These are phyloP conservation scores for Netelia melanura DNA, from an alignment of 2,888 invertebrate species.

Conservation along the genomic window DNA sequence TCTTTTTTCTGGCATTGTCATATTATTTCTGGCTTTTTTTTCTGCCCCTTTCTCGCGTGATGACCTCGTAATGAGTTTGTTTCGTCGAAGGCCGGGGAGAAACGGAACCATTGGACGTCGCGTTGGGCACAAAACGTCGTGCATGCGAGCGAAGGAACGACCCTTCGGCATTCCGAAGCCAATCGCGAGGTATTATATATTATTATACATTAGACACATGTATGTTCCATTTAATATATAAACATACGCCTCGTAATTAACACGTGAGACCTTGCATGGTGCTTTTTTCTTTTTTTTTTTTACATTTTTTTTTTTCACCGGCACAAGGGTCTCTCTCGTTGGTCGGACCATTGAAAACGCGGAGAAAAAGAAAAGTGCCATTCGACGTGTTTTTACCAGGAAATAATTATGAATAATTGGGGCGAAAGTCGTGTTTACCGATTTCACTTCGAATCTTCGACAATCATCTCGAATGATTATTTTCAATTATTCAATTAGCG, in stretches of 20 bases:
- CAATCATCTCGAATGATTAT: background rate
- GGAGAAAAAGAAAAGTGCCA: too few relatives aligned
- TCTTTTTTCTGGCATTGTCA: background rate
- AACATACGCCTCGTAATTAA: slow-evolving; percentile 46
- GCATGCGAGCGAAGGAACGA: background rate
- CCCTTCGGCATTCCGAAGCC: slow-evolving; percentile 40
- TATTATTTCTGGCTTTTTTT: slow-evolving; percentile 9
- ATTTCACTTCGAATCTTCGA: background rate
- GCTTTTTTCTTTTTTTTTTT: too few relatives aligned
- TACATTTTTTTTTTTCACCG: too few relatives aligned
- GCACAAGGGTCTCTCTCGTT: too few relatives aligned
- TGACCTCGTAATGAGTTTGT: slow-evolving; percentile 61
- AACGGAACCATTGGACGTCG: background rate
- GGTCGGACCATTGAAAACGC: too few relatives aligned
- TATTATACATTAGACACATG: slow-evolving; percentile 7
- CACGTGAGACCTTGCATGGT: slow-evolving; percentile 17
- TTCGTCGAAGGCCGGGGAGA: slow-evolving; percentile 40
- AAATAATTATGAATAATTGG: background rate
- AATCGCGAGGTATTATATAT: slow-evolving; percentile 35
- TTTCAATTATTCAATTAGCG: background rate
- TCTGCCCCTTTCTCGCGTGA: slow-evolving; percentile 35
- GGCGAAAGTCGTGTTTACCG: background rate
- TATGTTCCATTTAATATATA: background rate
- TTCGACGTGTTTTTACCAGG: background rate
- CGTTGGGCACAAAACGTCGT: background rate